phyloP scores from a whole-genome alignment of 2,888 invertebrate genomes.

The Brenthis daphne region DNA sequence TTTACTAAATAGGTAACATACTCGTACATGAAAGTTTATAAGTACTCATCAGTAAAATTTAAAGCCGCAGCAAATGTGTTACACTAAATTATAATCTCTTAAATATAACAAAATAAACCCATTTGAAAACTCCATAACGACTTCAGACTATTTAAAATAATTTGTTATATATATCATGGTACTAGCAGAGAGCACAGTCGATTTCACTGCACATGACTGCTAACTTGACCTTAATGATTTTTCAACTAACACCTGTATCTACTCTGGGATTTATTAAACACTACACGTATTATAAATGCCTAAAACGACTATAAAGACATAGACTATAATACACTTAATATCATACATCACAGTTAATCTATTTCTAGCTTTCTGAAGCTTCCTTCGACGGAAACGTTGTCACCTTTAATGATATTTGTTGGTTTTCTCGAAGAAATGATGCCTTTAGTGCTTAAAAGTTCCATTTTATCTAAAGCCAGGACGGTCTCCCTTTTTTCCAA shows the following conservation, averaged over 20 bases:
- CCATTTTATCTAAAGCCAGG: constrained; percentile 84
- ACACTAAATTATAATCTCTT: too few relatives aligned
- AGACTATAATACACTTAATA: constrained; percentile 8
- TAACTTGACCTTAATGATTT: constrained; percentile 6
- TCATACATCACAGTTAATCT: constrained; percentile 66
- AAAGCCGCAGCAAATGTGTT: too few relatives aligned
- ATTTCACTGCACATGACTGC: background rate
- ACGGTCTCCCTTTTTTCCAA: constrained; percentile 82
- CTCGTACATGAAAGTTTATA: background rate
- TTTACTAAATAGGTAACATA: background rate
- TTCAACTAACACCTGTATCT: background rate
- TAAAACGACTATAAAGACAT: constrained; percentile 10
- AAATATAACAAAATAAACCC: too few relatives aligned
- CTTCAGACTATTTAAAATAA: too few relatives aligned
- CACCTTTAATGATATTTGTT: constrained; percentile 53
- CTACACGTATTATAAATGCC: constrained; percentile 29
- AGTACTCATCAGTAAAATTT: too few relatives aligned
- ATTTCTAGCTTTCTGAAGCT: constrained; percentile 88
- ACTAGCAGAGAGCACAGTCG: background rate
- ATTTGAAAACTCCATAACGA: too few relatives aligned
- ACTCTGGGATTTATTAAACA: background rate
- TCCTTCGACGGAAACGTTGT: constrained; percentile 73
- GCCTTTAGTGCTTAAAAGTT: constrained; percentile 84
- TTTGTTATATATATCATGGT: too few relatives aligned
- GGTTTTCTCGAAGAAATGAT: constrained; percentile 60